These are phyloP conservation scores for Xestia c-nigrum DNA, from an alignment of 2,888 invertebrate genomes.

Conservation along the genomic window DNA sequence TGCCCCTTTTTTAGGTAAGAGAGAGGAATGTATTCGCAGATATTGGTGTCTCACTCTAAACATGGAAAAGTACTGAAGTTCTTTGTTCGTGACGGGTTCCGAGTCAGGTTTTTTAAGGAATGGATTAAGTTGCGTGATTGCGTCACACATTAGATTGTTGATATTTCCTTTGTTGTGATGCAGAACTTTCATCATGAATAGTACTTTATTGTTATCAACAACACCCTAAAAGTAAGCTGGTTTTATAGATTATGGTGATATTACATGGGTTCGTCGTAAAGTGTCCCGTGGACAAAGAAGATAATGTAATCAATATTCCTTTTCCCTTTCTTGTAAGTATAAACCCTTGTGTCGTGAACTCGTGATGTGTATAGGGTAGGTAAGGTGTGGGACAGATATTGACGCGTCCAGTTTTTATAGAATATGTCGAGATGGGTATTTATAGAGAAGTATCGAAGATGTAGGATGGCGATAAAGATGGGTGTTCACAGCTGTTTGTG, in stretches of 20 bases:
- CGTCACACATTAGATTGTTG: conserved; percentile 61
- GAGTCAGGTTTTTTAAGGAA: conserved; percentile 59
- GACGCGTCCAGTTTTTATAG: conserved; percentile 46
- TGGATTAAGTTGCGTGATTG: conserved; percentile 65
- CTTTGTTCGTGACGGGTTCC: conserved; percentile 75
- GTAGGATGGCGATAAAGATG: conserved; percentile 40
- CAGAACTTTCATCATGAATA: conserved; percentile 28
- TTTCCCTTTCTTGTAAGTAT: conserved; percentile 8
- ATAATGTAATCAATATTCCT: conserved; percentile 50
- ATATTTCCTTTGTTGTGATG: conserved; percentile 60
- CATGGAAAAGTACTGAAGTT: conserved; percentile 71
- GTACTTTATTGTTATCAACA: conserved; percentile 32
- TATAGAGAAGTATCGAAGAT: conserved; percentile 48
- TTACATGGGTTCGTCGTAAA: conserved; percentile 37
- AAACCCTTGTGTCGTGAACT: not conserved
- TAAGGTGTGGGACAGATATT: conserved; percentile 39
- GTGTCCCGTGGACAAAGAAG: conserved; percentile 48
- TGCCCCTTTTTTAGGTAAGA: conserved; percentile 78
- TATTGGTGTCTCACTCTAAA: conserved; percentile 66
- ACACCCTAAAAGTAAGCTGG: conserved; percentile 17
- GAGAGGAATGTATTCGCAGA: conserved; percentile 57
- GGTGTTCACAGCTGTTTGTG: conserved; percentile 52
- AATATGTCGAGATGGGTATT: conserved; percentile 50
- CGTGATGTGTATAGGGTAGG: conserved; percentile 18
- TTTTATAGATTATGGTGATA: conserved; percentile 19